Percentiles rank a stretch among this genome's conserved stretches.
Conservation (phyloP, 2,888 invertebrate species). For the Shargacucullia verbasci region DNA sequence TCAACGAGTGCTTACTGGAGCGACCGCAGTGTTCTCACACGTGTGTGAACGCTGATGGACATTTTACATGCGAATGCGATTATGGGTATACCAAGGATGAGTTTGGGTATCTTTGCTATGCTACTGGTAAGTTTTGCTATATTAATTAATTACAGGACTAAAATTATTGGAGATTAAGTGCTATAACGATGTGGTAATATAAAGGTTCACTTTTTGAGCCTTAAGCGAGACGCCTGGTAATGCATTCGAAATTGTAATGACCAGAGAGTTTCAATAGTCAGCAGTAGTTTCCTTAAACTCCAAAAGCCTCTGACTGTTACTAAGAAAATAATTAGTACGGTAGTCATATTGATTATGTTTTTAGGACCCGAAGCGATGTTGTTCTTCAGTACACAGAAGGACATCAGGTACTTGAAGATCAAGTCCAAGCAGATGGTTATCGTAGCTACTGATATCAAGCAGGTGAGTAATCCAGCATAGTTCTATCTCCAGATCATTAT, state of each 20-base stretch:
- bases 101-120: conserved; percentile 70
- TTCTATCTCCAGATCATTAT: too few relatives aligned
- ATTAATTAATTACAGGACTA: too few relatives aligned
- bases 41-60: conserved; percentile 90
- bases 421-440: conserved; percentile 82
- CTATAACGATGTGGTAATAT: too few relatives aligned
- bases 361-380: conserved; percentile 91
- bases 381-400: conserved; percentile 91
- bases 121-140: conserved; percentile 64
- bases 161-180: too few relatives aligned
- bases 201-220: too few relatives aligned
- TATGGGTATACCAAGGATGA: conserved; percentile 68
- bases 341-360: too few relatives aligned
- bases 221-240: too few relatives aligned
- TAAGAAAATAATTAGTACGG: too few relatives aligned
- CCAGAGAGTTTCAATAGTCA: too few relatives aligned
- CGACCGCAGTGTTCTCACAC: conserved; percentile 92
- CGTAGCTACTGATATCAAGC: conserved; percentile 72
- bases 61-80: conserved; percentile 91
- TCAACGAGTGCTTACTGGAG: conserved; percentile 90
- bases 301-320: too few relatives aligned
- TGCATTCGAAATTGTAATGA: too few relatives aligned
- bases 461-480: conserved; percentile 60
- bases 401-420: conserved; percentile 91
- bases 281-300: too few relatives aligned